phyloP scores from a whole-genome alignment of 1,140 invertebrate genomes.

The Subanguina moxae region DNA sequence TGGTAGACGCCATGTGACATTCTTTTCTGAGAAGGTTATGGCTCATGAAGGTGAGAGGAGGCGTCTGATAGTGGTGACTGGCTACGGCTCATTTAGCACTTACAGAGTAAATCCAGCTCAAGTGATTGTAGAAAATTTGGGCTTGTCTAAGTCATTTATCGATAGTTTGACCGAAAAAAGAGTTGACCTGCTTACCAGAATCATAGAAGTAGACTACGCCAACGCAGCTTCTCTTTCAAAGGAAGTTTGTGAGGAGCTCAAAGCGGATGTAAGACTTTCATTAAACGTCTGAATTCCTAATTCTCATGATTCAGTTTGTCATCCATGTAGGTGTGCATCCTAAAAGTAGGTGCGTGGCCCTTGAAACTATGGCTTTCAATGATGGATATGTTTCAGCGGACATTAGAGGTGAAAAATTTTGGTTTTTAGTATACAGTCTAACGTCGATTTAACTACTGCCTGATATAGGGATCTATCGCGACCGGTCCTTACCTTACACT shows the following conservation, averaged over 20 bases:
- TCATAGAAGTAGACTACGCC: slow-evolving; percentile 24
- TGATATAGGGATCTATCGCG: too few species aligned
- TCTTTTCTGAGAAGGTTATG: too few species aligned
- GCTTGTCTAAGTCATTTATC: neutral
- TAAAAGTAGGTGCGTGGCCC: neutral
- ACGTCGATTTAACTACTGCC: too few species aligned
- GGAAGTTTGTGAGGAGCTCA: neutral
- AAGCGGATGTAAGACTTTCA: slow-evolving; percentile 21
- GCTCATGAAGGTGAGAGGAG: neutral
- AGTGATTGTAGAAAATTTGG: slow-evolving; percentile 16
- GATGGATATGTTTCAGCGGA: slow-evolving; percentile 22
- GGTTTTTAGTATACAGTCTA: neutral
- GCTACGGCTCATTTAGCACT: slow-evolving; percentile 25
- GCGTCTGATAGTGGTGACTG: neutral
- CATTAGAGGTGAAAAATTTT: slow-evolving; percentile 10
- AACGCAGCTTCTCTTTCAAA: slow-evolving; percentile 13
- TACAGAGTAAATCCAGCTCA: slow-evolving; percentile 22
- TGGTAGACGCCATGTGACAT: too few species aligned
- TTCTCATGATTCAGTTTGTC: slow-evolving; percentile 23
- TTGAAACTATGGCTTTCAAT: slow-evolving; percentile 19
- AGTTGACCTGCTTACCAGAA: slow-evolving; percentile 18
- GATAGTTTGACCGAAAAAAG: neutral
- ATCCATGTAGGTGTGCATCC: slow-evolving; percentile 33
- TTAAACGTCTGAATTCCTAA: neutral
- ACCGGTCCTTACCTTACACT: too few species aligned